Evolutionary conservation across 2,113 vertebrate genomes (phyloP).

Genomic region (Orthochromis malagaraziensis): DNA sequence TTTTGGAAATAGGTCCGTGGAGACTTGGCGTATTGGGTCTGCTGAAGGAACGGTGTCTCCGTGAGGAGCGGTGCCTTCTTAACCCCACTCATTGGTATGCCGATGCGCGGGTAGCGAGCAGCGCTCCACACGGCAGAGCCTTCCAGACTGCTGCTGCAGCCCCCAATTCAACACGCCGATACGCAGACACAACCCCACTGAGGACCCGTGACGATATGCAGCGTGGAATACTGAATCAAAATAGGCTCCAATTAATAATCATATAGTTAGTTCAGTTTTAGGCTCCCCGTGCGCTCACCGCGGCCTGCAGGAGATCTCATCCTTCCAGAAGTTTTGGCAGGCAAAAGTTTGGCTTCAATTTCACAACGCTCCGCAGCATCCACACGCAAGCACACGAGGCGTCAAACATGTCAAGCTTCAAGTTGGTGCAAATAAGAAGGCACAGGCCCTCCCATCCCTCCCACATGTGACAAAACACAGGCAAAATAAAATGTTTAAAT

Average conservation of each 20-base stretch:
- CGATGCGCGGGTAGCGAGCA: constrained; percentile 83
- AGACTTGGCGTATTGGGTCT: constrained; percentile 84
- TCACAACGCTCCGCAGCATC: background rate
- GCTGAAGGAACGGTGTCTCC: constrained; percentile 81
- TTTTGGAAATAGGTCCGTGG: constrained; percentile 93
- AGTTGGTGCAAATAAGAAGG: constrained; percentile 7
- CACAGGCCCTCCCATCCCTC: constrained; percentile 14
- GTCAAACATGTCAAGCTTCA: constrained; percentile 56
- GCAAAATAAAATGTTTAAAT: constrained; percentile 67
- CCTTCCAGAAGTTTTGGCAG: constrained; percentile 7
- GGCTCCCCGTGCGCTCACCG: constrained; percentile 51
- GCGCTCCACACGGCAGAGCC: constrained; percentile 85
- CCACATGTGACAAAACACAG: constrained; percentile 55
- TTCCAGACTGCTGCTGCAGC: constrained; percentile 71
- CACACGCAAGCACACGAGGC: background rate
- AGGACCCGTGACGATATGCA: constrained; percentile 84
- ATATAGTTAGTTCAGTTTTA: constrained; percentile 87
- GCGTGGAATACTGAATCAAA: constrained; percentile 86
- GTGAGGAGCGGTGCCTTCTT: constrained; percentile 92
- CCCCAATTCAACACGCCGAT: constrained; percentile 76
- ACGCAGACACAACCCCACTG: constrained; percentile 88
- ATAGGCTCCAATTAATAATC: constrained; percentile 93
- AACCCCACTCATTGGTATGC: constrained; percentile 99
- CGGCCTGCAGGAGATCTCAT: background rate
- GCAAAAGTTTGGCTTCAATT: constrained; percentile 14